These are phyloP conservation scores for Phrynosoma blainvillii DNA, from an alignment of 2,113 vertebrate species.

Conservation along the genomic window DNA sequence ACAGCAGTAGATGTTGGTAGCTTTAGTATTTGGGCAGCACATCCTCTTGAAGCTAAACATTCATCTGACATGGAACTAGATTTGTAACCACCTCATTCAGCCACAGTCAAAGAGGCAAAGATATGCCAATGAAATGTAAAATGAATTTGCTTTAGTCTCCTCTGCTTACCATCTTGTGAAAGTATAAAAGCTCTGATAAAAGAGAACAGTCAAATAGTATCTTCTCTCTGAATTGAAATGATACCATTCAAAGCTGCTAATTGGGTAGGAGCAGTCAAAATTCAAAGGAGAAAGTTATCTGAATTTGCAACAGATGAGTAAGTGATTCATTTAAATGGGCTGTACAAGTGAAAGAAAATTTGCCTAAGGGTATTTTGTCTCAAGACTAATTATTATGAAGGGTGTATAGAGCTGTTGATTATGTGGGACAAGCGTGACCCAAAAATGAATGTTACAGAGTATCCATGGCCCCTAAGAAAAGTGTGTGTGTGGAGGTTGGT, in stretches of 20 bases:
- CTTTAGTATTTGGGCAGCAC: neutral
- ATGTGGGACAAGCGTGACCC: neutral
- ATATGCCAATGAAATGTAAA: conserved; percentile 7
- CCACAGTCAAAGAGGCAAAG: neutral
- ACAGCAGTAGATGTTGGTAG: neutral
- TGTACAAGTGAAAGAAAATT: neutral
- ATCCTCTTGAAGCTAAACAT: conserved; percentile 9
- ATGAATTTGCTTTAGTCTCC: neutral
- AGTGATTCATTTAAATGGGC: neutral
- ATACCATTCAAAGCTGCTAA: neutral
- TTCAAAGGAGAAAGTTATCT: neutral
- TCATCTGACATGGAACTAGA: neutral
- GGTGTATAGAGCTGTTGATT: neutral
- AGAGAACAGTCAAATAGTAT: neutral
- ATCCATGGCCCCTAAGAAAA: neutral
- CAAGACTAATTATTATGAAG: neutral
- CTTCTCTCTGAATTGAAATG: neutral
- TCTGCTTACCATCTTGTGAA: neutral
- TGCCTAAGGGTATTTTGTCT: neutral
- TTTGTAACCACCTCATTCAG: neutral
- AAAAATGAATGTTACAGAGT: neutral
- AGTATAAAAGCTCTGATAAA: neutral
- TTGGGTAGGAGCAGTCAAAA: conserved; percentile 3
- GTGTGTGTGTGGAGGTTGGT: too few species aligned
- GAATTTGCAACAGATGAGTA: neutral